These are phyloP conservation scores for Nesoenas mayeri DNA, from an alignment of 2,113 vertebrate genomes.

Conservation along the genomic window DNA sequence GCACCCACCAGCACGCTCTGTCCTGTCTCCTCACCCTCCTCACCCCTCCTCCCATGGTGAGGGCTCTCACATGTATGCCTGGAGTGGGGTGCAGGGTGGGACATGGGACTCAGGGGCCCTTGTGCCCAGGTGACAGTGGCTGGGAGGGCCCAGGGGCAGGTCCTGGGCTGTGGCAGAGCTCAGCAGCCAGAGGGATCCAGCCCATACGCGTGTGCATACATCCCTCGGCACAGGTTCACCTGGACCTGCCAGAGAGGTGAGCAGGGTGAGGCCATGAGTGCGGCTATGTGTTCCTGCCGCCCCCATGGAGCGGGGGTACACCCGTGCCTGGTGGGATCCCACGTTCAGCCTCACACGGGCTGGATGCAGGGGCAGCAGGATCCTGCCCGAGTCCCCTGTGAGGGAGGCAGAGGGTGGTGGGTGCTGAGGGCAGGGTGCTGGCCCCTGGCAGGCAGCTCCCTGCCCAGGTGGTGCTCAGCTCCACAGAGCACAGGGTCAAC, in stretches of 20 bases:
- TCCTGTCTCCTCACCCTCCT: not conserved
- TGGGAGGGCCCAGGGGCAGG: not conserved
- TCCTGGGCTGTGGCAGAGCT: not conserved
- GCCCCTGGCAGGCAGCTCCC: not conserved
- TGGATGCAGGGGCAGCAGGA: accelerated
- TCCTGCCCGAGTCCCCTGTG: not conserved
- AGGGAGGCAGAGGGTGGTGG: not conserved
- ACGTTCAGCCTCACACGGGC: accelerated
- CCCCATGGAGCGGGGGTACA: accelerated
- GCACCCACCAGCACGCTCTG: not conserved
- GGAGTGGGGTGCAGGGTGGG: not conserved
- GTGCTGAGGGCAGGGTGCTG: not conserved
- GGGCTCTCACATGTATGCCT: accelerated
- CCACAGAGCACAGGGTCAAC: accelerated
- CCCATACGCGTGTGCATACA: too few species aligned
- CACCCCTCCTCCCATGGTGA: not conserved
- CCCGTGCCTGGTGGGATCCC: not conserved
- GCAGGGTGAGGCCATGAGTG: not conserved
- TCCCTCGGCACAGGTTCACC: not conserved
- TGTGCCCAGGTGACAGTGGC: not conserved
- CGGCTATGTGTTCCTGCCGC: not conserved
- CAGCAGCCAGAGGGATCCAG: not conserved
- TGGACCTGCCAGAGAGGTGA: not conserved
- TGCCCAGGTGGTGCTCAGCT: not conserved
- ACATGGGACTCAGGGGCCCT: not conserved